These are phyloP conservation scores for Drosophila pruinosa DNA, from an alignment of 1,140 invertebrate genomes.

Conservation along the genomic window DNA sequence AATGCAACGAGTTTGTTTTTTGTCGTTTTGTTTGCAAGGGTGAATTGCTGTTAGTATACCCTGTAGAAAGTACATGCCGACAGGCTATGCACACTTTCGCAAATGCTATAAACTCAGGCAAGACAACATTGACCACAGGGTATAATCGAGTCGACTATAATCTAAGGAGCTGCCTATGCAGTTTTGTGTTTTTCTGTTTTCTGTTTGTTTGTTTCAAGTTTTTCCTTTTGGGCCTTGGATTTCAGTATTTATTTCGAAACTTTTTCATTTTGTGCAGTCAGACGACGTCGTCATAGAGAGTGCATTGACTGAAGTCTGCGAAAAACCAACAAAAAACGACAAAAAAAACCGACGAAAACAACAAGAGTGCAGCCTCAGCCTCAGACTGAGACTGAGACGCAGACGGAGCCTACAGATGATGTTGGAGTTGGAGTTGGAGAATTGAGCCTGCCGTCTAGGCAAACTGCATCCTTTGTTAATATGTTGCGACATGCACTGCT, in stretches of 20 bases:
- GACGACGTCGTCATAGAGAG: conserved; percentile 75
- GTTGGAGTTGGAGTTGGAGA: conserved; percentile 2
- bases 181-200: conserved; percentile 15
- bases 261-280: conserved; percentile 81
- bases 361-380: not conserved
- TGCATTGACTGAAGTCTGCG: conserved; percentile 76
- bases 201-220: conserved; percentile 60
- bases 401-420: conserved; percentile 8
- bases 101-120: not conserved
- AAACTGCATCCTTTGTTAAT: conserved; percentile 76
- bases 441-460: conserved; percentile 13
- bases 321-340: conserved; percentile 48
- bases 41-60: conserved; percentile 16
- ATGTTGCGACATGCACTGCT: conserved; percentile 68
- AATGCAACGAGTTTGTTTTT: conserved; percentile 25
- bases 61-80: conserved; percentile 4
- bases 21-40: conserved; percentile 11
- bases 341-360: conserved; percentile 50
- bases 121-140: conserved; percentile 1
- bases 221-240: conserved; percentile 74
- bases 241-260: conserved; percentile 72
- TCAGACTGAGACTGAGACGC: conserved; percentile 14
- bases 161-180: conserved; percentile 1
- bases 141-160: not conserved
- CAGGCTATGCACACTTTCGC: not conserved